Conservation (phyloP, 2,797 vertebrate species). For the Choloepus didactylus region DNA sequence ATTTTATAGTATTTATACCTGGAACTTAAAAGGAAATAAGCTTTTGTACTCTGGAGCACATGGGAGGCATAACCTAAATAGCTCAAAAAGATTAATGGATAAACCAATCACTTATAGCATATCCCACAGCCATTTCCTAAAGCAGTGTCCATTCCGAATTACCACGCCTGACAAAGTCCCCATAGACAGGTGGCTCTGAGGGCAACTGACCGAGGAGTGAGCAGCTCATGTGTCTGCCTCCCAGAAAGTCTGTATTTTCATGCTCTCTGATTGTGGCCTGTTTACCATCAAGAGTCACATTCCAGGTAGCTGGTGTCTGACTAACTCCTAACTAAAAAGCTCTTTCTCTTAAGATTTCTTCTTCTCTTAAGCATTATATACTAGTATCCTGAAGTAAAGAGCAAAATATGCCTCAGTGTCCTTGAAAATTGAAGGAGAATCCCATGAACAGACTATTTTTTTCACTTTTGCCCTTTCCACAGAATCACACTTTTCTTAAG, state of each 20-base stretch:
- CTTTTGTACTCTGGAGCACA: background rate
- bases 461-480: background rate
- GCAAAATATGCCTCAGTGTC: background rate
- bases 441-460: background rate
- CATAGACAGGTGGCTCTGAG: too few relatives aligned
- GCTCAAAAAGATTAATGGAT: background rate
- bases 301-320: background rate
- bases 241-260: background rate
- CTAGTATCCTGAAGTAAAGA: background rate
- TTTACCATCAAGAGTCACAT: background rate
- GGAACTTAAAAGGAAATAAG: background rate
- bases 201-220: background rate
- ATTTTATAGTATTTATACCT: background rate
- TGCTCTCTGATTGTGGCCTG: background rate
- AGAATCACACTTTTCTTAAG: background rate
- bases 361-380: background rate
- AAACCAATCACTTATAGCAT: background rate
- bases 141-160: background rate
- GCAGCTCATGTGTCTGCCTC: background rate
- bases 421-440: background rate
- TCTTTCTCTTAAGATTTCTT: background rate
- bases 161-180: background rate
- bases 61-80: background rate
- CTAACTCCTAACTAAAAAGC: background rate
- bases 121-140: background rate